These are phyloP conservation scores for Misgurnus mizolepis DNA, from an alignment of 2,113 vertebrate species.

Conservation along the genomic window DNA sequence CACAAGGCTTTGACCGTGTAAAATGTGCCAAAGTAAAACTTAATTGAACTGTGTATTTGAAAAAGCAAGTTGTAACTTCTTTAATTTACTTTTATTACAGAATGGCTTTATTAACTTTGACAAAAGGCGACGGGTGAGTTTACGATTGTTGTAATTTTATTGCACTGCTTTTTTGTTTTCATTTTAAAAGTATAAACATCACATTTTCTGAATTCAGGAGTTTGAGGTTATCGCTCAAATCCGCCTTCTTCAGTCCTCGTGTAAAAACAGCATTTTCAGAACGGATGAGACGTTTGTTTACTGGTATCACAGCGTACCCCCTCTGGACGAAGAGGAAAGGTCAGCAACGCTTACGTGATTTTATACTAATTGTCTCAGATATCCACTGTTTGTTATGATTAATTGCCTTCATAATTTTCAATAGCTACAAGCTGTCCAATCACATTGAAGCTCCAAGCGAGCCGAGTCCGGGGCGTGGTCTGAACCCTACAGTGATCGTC, in stretches of 20 bases:
- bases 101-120: slow-evolving; percentile 93
- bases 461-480: slow-evolving; percentile 63
- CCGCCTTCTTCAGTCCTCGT: slow-evolving; percentile 83
- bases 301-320: slow-evolving; percentile 81
- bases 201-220: slow-evolving; percentile 72
- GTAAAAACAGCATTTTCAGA: slow-evolving; percentile 80
- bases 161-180: neutral
- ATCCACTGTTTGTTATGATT: neutral
- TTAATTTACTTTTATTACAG: slow-evolving; percentile 65
- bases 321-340: slow-evolving; percentile 82
- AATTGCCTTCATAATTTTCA: neutral
- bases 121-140: slow-evolving; percentile 85
- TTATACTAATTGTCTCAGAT: neutral
- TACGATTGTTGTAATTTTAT: neutral
- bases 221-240: slow-evolving; percentile 89
- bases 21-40: neutral
- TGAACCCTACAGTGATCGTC: slow-evolving; percentile 81
- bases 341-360: slow-evolving; percentile 47
- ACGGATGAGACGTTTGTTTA: slow-evolving; percentile 72
- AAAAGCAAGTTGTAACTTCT: neutral
- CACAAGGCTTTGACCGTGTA: neutral
- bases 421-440: slow-evolving; percentile 84
- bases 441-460: slow-evolving; percentile 79
- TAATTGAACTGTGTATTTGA: neutral
- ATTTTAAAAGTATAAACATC: neutral